phyloP scores from a whole-genome alignment of 2,797 vertebrate genomes.

The Tragopan temminckii region DNA sequence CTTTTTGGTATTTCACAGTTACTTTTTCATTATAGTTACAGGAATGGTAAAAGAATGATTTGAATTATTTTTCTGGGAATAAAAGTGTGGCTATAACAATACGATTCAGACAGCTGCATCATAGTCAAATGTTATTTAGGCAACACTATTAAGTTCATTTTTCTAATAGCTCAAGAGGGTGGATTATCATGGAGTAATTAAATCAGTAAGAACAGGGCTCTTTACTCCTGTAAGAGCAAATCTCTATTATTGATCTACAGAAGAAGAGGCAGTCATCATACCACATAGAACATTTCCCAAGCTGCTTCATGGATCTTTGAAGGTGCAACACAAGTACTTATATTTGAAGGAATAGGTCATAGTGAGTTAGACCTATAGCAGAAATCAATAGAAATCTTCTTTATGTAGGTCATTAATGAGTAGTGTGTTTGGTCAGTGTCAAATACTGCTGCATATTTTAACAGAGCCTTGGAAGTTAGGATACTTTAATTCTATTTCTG shows the following conservation, averaged over 20 bases:
- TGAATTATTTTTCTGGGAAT: slow-evolving; percentile 45
- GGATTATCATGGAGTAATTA: slow-evolving; percentile 65
- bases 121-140: slow-evolving; percentile 73
- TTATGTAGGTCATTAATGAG: accelerated
- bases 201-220: slow-evolving; percentile 53
- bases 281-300: slow-evolving; percentile 9
- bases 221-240: slow-evolving; percentile 65
- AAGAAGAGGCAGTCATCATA: slow-evolving; percentile 31
- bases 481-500: neutral
- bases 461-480: neutral
- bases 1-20: slow-evolving; percentile 32
- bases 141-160: slow-evolving; percentile 68
- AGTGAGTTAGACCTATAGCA: neutral
- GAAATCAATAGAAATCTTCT: slow-evolving; percentile 8
- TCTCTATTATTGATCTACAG: slow-evolving; percentile 68
- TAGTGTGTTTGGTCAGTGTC: neutral
- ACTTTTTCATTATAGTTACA: neutral
- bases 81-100: slow-evolving; percentile 46
- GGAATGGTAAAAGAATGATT: slow-evolving; percentile 14
- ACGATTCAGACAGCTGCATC: slow-evolving; percentile 59
- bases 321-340: neutral
- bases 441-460: neutral
- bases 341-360: neutral
- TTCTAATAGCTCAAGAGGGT: slow-evolving; percentile 67
- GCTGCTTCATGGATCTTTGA: neutral